Evolutionary conservation across 1,140 invertebrate species (phyloP), one percentile per base, ranked within the genome.

Genomic region (Myzus persicae): DNA sequence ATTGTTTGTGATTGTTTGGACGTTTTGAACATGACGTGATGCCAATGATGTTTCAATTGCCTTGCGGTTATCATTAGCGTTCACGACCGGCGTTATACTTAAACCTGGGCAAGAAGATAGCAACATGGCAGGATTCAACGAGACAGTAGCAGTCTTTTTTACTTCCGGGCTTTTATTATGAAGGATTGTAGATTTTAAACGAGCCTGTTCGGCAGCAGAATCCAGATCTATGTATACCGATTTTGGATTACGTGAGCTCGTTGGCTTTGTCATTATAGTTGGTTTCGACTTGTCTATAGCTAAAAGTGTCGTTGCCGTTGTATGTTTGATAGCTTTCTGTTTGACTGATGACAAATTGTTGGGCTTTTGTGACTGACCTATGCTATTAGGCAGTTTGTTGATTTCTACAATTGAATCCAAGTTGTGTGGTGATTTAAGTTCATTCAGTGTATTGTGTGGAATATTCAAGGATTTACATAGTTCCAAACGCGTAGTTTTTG

Each of bases 61-160:
- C 18, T 67, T 90, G 2, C 44, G 54, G 36, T n/a, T 31, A 76
- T n/a, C 38, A 93, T 93, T 93, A 20, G 31, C 1, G 18, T 92
- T 84, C 3, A 84, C 42, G 31, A 92, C 24, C 6, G 91, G 91
- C 0, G 91, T 92, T 48, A 92, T 92, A 26, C 91, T 92, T 40
- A 92, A 84, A 40, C 91, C 91, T 2, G 91, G 91, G 38, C 91
- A 92, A 24, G 91, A 84, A 4, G 91, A 92, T 26, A 92, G 5
- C 24, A 92, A 51, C 44, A 82, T 38, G 8, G 76, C 81, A 31
- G 91, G 76, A 84, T 38, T 92, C 14, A 84, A 31, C 2, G 44
- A 18, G 6, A 84, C 76, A 1, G 36, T 9, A 38, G 44, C 11
- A 14, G 42, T 46, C 2, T 82, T 84, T 36, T 76, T 91, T 8